Base-by-base conservation (phyloP, 2,888 invertebrate genomes). In the Apomyelois bistriatella region DNA sequence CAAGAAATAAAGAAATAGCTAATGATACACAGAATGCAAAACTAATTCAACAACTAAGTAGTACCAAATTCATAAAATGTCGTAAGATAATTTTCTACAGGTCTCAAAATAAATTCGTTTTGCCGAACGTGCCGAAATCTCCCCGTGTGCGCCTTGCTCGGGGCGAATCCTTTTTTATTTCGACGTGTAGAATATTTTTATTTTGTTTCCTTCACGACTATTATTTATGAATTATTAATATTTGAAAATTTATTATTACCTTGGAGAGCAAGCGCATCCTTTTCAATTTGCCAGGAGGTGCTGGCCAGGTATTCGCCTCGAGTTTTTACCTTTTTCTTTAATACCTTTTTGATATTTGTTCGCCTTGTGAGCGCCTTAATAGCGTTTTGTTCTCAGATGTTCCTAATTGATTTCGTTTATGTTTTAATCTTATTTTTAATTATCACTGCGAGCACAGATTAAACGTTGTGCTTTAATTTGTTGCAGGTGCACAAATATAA, bases 171-270 rank as follows among this genome's bases (percentile, higher is more conserved):
- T 90, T 89, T 88, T 88, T 88, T 89, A 89, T 90, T 87, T 85
- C 82, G 85, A 83, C 82, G 83, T 86, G 87, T 82, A 83, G 85
- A 74, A 70, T 76, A 84, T 85, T 88, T 84, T 89, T 88, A 86
- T 89, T 88, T 89, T 85, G 76, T 80, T 79, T 80, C 81, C 70
- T 72, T 72, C 82, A 82, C 82, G 88, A 87, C 89, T 90, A 90
- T 90, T 90, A 90, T 89, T 87, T 90, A 89, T 89, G 87, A 87
- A 90, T 89, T 89, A 90, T 89, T 90, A 90, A 89, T 89, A 88
- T 90, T 89, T 87, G 85, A 77, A 80, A 82, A 83, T 85, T 84
- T 89, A 90, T 90, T 89, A 89, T 89, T 87, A 87, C 76, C 77
- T 80, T 60, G 68, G 74, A 74, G 82, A 82, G 80, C 82, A 81